These are phyloP conservation scores for Schizaphis graminum DNA, from an alignment of 2,888 invertebrate species.

Conservation along the genomic window DNA sequence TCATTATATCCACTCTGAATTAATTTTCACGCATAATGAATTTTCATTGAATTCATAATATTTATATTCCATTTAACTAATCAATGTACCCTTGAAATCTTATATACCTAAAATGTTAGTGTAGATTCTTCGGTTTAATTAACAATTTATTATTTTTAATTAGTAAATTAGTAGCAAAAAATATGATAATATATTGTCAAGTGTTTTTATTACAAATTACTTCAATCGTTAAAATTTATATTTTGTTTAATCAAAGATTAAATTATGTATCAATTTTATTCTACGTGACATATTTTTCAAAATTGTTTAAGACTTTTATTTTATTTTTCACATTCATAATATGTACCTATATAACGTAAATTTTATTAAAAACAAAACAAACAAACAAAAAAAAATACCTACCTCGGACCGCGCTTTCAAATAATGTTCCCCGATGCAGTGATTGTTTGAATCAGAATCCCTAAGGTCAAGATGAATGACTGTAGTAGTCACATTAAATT, in stretches of 20 bases:
- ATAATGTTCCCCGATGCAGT: conserved; percentile 26
- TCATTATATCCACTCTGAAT: background rate
- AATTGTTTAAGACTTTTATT: background rate
- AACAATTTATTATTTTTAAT: background rate
- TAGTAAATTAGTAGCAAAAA: background rate
- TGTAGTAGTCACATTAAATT: conserved; percentile 57
- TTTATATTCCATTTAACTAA: background rate
- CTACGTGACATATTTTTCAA: background rate
- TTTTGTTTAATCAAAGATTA: background rate
- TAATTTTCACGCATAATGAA: background rate
- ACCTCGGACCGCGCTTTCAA: background rate
- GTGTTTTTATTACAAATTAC: background rate
- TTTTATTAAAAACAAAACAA: background rate
- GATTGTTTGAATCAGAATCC: conserved; percentile 52
- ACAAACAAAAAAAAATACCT: background rate
- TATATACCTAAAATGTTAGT: background rate
- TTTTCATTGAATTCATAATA: background rate
- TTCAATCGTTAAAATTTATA: background rate
- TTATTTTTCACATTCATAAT: background rate
- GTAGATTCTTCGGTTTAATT: background rate
- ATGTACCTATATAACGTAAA: background rate
- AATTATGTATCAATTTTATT: background rate
- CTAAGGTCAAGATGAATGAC: conserved; percentile 56
- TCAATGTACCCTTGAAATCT: background rate
- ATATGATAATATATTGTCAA: background rate